These are phyloP conservation scores for Aegotheles bennettii DNA, from an alignment of 2,113 vertebrate species.

Conservation along the genomic window DNA sequence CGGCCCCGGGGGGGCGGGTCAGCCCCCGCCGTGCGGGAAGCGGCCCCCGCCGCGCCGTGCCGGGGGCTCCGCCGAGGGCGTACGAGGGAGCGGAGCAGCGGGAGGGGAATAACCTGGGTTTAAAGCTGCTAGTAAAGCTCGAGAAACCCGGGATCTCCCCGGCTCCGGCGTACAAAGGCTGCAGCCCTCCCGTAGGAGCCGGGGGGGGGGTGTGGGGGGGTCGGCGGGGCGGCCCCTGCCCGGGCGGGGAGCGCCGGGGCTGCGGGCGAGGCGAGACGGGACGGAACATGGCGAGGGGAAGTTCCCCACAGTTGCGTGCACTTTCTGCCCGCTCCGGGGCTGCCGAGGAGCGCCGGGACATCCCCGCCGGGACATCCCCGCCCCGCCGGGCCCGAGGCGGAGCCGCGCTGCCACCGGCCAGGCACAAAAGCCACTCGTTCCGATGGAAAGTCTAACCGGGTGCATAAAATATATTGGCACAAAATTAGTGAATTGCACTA, in stretches of 20 bases:
- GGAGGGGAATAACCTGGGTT: neutral
- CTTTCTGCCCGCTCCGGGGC: neutral
- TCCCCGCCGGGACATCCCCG: neutral
- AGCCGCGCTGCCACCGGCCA: neutral
- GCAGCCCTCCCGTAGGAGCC: neutral
- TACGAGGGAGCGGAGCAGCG: neutral
- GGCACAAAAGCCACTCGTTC: neutral
- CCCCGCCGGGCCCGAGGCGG: neutral
- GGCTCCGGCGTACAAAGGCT: neutral
- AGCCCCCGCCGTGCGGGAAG: neutral
- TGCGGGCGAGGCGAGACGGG: neutral
- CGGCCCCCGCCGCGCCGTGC: neutral
- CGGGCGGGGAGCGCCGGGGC: no score
- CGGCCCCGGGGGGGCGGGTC: neutral
- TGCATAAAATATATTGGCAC: slow-evolving; percentile 22
- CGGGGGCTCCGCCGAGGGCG: neutral
- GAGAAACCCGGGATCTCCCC: neutral
- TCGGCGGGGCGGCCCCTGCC: neutral
- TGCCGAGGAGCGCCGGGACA: neutral
- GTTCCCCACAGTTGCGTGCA: neutral
- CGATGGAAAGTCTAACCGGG: neutral
- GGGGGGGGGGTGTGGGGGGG: neutral
- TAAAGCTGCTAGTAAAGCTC: neutral
- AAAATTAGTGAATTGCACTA: slow-evolving; percentile 52
- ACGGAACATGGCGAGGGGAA: neutral